Conservation (phyloP, 2,888 invertebrate species). For the Drosophila hamatofila region DNA sequence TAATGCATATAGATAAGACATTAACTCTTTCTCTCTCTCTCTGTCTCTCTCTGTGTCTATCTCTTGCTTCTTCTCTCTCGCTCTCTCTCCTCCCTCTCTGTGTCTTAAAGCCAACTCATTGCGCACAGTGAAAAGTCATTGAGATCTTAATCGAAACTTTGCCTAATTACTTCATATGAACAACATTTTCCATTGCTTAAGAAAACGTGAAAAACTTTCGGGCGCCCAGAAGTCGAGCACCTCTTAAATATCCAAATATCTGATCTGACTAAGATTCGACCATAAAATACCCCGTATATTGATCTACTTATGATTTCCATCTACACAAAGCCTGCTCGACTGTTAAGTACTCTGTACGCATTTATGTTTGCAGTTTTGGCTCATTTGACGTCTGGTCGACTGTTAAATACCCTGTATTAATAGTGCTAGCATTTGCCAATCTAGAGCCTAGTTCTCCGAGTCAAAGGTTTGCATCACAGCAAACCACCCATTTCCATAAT, state of each 20-base stretch:
- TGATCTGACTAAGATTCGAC: background rate
- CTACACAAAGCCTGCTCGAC: background rate
- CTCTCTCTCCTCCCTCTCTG: background rate
- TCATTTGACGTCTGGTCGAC: background rate
- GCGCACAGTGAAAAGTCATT: conserved; percentile 30
- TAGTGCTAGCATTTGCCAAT: background rate
- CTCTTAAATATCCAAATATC: background rate
- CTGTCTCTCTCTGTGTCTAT: background rate
- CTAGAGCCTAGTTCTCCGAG: background rate
- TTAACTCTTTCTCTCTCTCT: background rate
- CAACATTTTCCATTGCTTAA: conserved; percentile 59
- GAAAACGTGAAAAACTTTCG: conserved; percentile 68
- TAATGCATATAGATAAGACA: conserved; percentile 4
- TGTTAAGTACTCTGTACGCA: background rate
- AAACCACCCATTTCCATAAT: background rate
- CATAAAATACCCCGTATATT: conserved; percentile 1
- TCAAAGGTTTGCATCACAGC: background rate
- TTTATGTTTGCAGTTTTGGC: no score
- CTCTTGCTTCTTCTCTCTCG: background rate
- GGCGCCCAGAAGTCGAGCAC: conserved; percentile 29
- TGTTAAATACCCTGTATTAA: background rate
- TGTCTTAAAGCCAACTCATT: conserved; percentile 44
- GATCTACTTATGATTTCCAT: no score
- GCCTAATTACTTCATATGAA: conserved; percentile 40
- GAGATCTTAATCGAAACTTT: conserved; percentile 48